Conservation (phyloP, 1,140 invertebrate species). For the Heterodera carotae region DNA sequence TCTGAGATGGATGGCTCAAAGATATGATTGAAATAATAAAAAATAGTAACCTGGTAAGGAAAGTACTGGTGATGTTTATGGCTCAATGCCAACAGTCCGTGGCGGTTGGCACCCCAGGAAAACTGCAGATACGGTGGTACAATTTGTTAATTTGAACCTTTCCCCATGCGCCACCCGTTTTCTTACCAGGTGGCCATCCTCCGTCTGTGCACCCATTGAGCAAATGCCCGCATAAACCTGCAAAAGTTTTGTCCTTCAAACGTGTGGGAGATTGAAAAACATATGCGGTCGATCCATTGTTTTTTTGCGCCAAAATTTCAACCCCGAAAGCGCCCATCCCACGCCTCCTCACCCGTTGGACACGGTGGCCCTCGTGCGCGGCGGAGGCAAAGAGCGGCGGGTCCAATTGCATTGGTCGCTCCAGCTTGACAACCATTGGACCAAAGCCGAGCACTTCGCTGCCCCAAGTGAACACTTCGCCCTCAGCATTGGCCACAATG, state of each 20-base stretch:
- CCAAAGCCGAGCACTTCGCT: conserved; percentile 49
- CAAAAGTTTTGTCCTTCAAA: no score
- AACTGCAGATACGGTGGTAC: conserved; percentile 31
- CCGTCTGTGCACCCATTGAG: conserved; percentile 38
- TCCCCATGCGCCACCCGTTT: no score
- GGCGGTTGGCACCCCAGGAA: conserved; percentile 49
- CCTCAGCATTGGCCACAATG: conserved; percentile 49
- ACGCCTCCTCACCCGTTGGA: conserved; percentile 3
- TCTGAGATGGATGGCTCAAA: conserved; percentile 33
- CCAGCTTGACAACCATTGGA: conserved; percentile 23
- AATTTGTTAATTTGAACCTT: not conserved
- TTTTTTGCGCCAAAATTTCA: not conserved
- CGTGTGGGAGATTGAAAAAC: conserved; percentile 11
- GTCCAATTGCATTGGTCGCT: conserved; percentile 44
- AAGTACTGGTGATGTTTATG: conserved; percentile 47
- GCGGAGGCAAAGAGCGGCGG: conserved; percentile 43
- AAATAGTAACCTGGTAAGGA: conserved; percentile 39
- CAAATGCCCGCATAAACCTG: conserved; percentile 46
- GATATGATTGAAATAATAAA: not conserved
- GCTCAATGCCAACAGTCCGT: conserved; percentile 42
- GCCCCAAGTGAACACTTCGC: conserved; percentile 49
- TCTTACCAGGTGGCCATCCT: conserved; percentile 33
- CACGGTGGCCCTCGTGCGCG: conserved; percentile 30
- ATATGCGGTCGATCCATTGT: not conserved
- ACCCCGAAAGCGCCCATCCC: not conserved